Evolutionary conservation across 2,888 invertebrate genomes (phyloP).

Genomic region (Drosophila lacicola): DNA sequence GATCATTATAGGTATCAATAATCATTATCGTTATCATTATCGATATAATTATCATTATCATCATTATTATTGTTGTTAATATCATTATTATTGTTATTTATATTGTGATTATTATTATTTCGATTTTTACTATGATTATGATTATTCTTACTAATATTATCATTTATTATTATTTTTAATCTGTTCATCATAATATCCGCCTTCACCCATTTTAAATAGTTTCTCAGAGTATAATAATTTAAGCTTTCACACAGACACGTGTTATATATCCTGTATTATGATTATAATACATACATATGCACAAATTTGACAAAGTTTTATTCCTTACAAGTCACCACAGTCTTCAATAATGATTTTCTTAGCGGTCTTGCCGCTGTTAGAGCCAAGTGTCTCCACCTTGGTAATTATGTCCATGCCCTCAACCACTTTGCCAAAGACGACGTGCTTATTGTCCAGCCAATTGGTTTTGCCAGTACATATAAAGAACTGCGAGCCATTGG

Average conservation of each 20-base stretch:
- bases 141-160: no score
- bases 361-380: conserved; percentile 92
- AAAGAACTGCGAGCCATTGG: conserved; percentile 98
- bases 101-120: no score
- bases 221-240: no score
- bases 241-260: no score
- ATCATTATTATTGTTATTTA: neutral
- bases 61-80: neutral
- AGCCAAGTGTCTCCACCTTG: conserved; percentile 92
- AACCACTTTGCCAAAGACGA: conserved; percentile 95
- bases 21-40: neutral
- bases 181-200: no score
- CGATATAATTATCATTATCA: no score
- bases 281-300: no score
- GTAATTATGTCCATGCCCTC: conserved; percentile 96
- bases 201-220: no score
- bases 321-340: conserved; percentile 90
- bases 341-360: conserved; percentile 92
- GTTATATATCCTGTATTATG: no score
- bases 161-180: no score
- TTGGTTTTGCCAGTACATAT: conserved; percentile 95
- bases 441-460: conserved; percentile 87
- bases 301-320: neutral
- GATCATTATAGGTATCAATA: neutral
- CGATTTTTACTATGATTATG: no score